A percentile compares a stretch with the other conserved stretches of the same genome.
Conservation (phyloP, 2,888 invertebrate species). For the Thecocarcelia acutangulata region DNA sequence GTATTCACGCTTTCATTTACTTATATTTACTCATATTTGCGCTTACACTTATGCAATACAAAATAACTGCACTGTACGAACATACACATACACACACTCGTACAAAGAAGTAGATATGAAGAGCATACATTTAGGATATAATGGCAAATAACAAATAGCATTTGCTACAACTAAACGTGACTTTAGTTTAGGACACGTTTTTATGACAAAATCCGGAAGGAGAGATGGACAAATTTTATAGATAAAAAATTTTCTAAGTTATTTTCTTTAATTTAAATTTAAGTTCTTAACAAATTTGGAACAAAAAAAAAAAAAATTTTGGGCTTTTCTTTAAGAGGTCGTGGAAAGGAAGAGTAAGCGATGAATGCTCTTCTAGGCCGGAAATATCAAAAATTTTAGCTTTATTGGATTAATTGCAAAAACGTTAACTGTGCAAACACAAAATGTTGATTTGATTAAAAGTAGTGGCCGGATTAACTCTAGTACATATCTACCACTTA, state of each 20-base stretch:
- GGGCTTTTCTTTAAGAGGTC: too few relatives aligned
- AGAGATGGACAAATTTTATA: slow-evolving; percentile 1
- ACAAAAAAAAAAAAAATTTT: too few relatives aligned
- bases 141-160: slow-evolving; percentile 58
- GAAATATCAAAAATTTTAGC: too few relatives aligned
- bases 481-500: too few relatives aligned
- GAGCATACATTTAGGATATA: slow-evolving; percentile 60
- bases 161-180: slow-evolving; percentile 66
- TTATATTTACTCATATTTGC: slow-evolving; percentile 41
- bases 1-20: slow-evolving; percentile 11
- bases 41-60: slow-evolving; percentile 15
- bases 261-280: background rate
- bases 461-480: too few relatives aligned
- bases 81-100: background rate
- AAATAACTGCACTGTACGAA: background rate
- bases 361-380: too few relatives aligned
- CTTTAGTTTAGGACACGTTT: slow-evolving; percentile 60
- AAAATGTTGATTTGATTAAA: too few relatives aligned
- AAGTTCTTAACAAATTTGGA: background rate
- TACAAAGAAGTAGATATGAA: slow-evolving; percentile 6
- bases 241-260: background rate
- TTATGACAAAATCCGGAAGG: background rate
- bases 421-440: too few relatives aligned
- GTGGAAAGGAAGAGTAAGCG: too few relatives aligned
- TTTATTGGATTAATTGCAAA: too few relatives aligned